Evolutionary conservation across 2,797 vertebrate species (phyloP).

Genomic region (Muscicapa striata): DNA sequence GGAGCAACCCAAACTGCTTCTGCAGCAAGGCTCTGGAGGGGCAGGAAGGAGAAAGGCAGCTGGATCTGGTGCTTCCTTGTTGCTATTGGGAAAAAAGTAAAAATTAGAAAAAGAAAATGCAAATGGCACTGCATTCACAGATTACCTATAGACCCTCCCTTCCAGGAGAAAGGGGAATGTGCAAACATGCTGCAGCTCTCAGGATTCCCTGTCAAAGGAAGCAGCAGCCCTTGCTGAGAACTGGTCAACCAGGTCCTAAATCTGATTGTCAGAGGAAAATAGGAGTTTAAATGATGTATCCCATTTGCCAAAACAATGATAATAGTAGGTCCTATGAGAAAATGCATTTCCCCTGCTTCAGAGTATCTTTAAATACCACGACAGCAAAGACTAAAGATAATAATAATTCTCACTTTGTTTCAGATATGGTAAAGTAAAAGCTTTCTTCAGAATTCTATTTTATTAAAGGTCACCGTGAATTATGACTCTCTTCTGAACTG

Average conservation of each 20-base stretch:
- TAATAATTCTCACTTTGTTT: neutral
- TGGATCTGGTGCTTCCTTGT: neutral
- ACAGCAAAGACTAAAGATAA: neutral
- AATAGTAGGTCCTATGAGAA: neutral
- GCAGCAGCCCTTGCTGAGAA: neutral
- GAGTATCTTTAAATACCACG: neutral
- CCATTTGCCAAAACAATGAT: neutral
- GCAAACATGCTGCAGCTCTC: neutral
- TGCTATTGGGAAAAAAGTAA: neutral
- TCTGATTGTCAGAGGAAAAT: neutral
- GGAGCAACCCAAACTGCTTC: neutral
- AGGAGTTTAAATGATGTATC: neutral
- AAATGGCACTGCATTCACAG: neutral
- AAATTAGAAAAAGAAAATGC: neutral
- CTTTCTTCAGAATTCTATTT: constrained; percentile 16
- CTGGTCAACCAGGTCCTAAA: neutral
- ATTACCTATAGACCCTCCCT: neutral
- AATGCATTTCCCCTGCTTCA: neutral
- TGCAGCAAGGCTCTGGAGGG: accelerated
- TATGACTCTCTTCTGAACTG: neutral
- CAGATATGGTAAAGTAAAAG: neutral
- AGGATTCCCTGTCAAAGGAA: neutral
- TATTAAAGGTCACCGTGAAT: neutral
- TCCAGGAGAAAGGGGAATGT: neutral
- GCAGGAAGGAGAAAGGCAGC: neutral